Percentiles rank a stretch among this genome's conserved stretches.
Evolutionary conservation across 1,140 invertebrate genomes (phyloP).

Genomic region (Aricia agestis): DNA sequence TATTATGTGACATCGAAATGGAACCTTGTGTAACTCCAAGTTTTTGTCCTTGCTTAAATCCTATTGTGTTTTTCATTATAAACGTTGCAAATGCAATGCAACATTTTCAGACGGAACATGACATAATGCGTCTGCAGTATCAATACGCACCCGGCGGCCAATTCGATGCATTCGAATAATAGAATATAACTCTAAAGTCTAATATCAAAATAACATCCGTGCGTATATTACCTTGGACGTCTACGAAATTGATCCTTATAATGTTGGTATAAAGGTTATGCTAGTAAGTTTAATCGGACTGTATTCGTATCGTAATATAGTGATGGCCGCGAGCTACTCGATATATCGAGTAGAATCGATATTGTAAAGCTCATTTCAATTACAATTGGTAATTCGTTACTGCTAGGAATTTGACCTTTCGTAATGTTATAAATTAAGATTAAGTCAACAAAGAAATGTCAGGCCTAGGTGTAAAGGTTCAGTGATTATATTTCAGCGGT

Average conservation of each 20-base stretch:
- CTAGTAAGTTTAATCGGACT: background rate
- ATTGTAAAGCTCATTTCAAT: conserved; percentile 11
- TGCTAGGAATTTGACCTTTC: background rate
- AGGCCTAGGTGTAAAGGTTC: background rate
- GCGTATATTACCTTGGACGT: too few species aligned
- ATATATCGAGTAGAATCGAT: background rate
- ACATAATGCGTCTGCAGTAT: conserved; percentile 27
- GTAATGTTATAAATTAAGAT: background rate
- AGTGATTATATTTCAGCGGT: background rate
- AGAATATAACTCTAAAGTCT: conserved; percentile 40
- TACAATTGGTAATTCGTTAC: background rate
- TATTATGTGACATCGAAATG: too few species aligned
- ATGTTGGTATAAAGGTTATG: too few species aligned
- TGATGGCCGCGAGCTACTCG: conserved; percentile 14
- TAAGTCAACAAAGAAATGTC: background rate
- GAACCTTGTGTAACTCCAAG: too few species aligned
- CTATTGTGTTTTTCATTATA: too few species aligned
- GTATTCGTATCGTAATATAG: conserved; percentile 22
- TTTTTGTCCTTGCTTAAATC: too few species aligned
- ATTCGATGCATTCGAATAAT: conserved; percentile 55
- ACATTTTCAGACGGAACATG: background rate
- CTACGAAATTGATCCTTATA: conserved; percentile 16
- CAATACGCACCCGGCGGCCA: conserved; percentile 38
- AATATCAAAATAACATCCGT: too few species aligned
- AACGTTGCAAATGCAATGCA: background rate